These are phyloP conservation scores for Temnothorax ravouxi DNA, from an alignment of 2,888 invertebrate species.

Conservation along the genomic window DNA sequence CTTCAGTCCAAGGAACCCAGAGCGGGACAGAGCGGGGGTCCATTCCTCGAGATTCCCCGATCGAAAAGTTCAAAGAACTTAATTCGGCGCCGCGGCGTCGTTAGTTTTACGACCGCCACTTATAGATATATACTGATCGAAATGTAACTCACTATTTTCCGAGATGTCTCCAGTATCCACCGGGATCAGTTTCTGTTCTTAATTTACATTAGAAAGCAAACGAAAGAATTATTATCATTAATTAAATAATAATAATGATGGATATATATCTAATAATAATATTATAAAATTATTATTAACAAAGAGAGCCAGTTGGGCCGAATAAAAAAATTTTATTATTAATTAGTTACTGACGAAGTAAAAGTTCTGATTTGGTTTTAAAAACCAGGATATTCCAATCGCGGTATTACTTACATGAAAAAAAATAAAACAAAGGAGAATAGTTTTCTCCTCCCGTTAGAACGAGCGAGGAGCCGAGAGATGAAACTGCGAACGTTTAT, in stretches of 20 bases:
- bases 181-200: not conserved
- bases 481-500: not conserved
- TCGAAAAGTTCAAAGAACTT: slow-evolving; percentile 24
- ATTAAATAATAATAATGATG: too few species aligned
- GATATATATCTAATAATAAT: too few species aligned
- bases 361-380: too few species aligned
- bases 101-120: not conserved
- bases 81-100: not conserved
- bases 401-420: not conserved
- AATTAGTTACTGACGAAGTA: too few species aligned
- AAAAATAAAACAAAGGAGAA: not conserved
- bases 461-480: not conserved
- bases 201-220: not conserved
- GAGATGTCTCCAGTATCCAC: not conserved
- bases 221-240: too few species aligned
- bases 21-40: not conserved
- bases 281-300: too few species aligned
- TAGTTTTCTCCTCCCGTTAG: too few species aligned
- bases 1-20: slow-evolving; percentile 20
- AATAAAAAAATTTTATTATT: too few species aligned
- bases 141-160: not conserved
- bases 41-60: not conserved
- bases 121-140: not conserved
- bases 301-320: too few species aligned
- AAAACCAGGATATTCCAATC: not conserved